phyloP scores from a whole-genome alignment of 1,140 invertebrate species.

The Sarcophaga bullata region DNA sequence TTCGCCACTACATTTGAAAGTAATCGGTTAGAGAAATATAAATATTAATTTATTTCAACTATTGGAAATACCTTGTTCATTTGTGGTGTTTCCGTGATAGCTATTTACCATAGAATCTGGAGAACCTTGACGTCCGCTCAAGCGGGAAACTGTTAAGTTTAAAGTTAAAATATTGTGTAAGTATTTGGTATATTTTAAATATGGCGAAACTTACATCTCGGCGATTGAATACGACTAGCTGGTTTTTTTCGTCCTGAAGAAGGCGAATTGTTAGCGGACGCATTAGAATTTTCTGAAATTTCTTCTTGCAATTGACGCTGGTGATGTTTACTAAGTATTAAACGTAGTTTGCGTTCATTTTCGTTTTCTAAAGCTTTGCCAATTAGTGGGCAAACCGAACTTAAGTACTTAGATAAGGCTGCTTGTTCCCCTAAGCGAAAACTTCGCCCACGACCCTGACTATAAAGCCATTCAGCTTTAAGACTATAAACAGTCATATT shows the following conservation, averaged over 20 bases:
- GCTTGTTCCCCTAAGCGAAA: constrained; percentile 86
- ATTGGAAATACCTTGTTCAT: constrained; percentile 51
- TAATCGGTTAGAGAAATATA: not conserved
- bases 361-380: constrained; percentile 82
- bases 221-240: constrained; percentile 63
- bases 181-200: not conserved
- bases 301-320: constrained; percentile 82
- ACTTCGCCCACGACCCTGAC: constrained; percentile 88
- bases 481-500: constrained; percentile 69
- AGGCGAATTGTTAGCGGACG: constrained; percentile 62
- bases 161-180: not conserved
- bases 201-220: constrained; percentile 55
- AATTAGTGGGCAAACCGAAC: constrained; percentile 79
- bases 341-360: constrained; percentile 84
- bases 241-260: constrained; percentile 61
- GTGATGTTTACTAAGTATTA: constrained; percentile 89
- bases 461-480: constrained; percentile 95
- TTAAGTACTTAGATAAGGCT: constrained; percentile 83
- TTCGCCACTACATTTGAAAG: constrained; percentile 44
- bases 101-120: constrained; percentile 78
- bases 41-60: not conserved
- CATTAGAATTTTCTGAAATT: constrained; percentile 64
- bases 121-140: constrained; percentile 70
- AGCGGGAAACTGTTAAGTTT: constrained; percentile 65
- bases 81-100: constrained; percentile 69